Percentiles rank a stretch among this genome's conserved stretches.
Evolutionary conservation across 2,113 vertebrate species (phyloP).

Genomic region (Macaca mulatta): DNA sequence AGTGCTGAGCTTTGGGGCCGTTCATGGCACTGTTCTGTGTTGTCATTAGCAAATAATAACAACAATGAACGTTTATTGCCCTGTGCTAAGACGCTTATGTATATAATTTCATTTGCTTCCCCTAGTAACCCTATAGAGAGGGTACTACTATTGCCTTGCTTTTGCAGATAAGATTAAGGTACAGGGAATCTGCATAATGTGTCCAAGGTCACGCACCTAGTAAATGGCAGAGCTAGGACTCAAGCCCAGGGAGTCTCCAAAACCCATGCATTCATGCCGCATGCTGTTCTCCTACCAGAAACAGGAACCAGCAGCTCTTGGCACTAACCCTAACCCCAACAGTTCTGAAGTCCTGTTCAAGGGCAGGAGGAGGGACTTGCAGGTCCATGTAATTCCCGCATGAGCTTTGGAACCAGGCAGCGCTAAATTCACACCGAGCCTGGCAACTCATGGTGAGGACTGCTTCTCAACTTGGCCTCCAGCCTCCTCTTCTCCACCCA

Average conservation of each 20-base stretch:
- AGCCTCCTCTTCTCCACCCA: not conserved
- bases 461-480: not conserved
- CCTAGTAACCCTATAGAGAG: not conserved
- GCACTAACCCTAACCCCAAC: no score
- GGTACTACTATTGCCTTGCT: not conserved
- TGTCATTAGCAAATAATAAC: not conserved
- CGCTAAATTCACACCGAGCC: not conserved
- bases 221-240: not conserved
- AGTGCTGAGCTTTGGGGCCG: not conserved
- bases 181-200: not conserved
- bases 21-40: not conserved
- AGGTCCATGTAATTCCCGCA: not conserved
- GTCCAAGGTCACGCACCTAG: not conserved
- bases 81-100: not conserved
- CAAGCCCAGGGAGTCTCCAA: not conserved
- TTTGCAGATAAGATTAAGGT: not conserved
- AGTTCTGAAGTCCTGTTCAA: not conserved
- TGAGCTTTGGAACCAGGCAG: not conserved
- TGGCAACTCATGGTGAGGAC: not conserved
- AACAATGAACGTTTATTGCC: no score
- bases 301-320: not conserved
- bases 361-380: not conserved
- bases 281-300: not conserved
- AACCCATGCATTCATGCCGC: fast-evolving
- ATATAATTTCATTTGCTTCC: no score